These are phyloP conservation scores for Rhyacophila brunnea DNA, from an alignment of 1,140 invertebrate genomes.

Conservation along the genomic window DNA sequence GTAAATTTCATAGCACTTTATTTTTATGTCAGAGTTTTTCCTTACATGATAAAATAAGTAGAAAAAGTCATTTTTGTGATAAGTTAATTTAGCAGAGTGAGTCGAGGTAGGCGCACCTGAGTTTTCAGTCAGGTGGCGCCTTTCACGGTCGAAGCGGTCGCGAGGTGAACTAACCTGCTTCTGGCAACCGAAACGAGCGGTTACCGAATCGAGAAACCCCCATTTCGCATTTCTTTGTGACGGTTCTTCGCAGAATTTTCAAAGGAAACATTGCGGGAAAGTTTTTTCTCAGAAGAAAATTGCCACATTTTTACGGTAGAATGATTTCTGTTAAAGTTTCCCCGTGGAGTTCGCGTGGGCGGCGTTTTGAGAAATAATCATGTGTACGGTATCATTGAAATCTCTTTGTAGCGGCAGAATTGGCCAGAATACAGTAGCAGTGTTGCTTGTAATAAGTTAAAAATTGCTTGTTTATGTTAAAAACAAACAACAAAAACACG, in stretches of 20 bases:
- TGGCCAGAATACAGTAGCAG: no score
- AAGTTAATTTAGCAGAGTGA: no score
- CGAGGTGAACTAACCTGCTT: not conserved
- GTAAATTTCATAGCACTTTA: no score
- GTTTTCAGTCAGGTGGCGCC: constrained; percentile 15
- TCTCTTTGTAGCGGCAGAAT: constrained; percentile 10
- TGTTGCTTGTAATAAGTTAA: no score
- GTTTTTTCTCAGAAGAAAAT: not conserved
- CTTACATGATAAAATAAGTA: no score
- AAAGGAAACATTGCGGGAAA: not conserved
- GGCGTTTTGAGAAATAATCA: constrained; percentile 6
- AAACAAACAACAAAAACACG: no score
- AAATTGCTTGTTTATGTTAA: no score
- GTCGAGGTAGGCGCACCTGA: not conserved
- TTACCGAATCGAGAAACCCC: constrained; percentile 10
- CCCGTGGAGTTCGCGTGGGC: not conserved
- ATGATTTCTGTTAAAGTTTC: constrained; percentile 1
- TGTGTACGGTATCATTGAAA: constrained; percentile 26
- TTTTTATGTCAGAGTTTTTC: no score
- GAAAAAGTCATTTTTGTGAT: no score
- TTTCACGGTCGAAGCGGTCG: constrained; percentile 3
- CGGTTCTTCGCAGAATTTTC: not conserved
- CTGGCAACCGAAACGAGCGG: constrained; percentile 16
- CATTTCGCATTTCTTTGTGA: constrained; percentile 5
- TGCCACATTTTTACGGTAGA: not conserved